A percentile compares a stretch with the other conserved stretches of the same genome.
These are phyloP conservation scores for Coccyzus lansbergi DNA, from an alignment of 2,797 vertebrate species.

Conservation along the genomic window DNA sequence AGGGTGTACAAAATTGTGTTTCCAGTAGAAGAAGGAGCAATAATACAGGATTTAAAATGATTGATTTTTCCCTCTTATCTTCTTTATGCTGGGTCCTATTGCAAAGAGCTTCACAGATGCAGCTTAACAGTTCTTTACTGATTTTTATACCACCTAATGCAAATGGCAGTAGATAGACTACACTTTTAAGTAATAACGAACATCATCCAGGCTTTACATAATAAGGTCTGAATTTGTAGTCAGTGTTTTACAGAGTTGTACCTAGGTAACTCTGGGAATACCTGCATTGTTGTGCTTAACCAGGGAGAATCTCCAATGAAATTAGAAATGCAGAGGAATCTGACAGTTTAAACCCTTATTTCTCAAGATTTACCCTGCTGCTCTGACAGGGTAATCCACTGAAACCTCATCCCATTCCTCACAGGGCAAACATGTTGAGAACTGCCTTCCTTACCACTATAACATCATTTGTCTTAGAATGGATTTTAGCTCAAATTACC, in stretches of 20 bases:
- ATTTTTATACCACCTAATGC: background rate
- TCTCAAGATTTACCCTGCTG: background rate
- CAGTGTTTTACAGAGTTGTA: fast-evolving
- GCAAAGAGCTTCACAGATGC: background rate
- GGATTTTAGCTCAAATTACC: background rate
- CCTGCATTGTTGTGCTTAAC: fast-evolving
- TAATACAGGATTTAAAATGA: too few species aligned
- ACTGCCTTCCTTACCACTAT: background rate
- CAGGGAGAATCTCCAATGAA: background rate
- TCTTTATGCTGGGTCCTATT: background rate
- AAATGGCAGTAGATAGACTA: background rate
- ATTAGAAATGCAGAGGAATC: background rate
- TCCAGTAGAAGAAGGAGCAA: background rate
- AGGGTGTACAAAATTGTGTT: background rate
- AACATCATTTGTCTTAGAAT: fast-evolving
- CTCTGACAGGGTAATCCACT: fast-evolving
- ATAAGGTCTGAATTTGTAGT: background rate
- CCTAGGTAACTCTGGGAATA: background rate
- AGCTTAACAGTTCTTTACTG: background rate
- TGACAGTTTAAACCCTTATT: background rate
- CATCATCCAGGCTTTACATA: background rate
- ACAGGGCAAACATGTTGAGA: background rate
- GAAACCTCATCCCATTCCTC: background rate
- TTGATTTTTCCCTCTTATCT: background rate
- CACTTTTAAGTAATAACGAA: background rate